These are phyloP conservation scores for Chelonia mydas DNA, from an alignment of 2,797 vertebrate species.

Conservation along the genomic window DNA sequence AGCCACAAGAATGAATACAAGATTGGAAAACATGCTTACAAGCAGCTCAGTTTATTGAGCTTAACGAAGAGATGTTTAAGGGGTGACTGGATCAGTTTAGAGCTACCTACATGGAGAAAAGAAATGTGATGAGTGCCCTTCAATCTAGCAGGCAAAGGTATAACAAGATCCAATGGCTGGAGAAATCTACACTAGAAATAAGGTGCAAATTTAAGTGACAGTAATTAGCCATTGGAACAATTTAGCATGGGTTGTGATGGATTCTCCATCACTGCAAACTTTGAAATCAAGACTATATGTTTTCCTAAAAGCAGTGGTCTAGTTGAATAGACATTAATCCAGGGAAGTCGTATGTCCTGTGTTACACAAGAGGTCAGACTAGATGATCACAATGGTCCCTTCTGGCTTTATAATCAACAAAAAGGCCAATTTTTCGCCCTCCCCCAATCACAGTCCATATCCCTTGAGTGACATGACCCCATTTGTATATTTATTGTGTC, in stretches of 20 bases:
- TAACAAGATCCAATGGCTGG: neutral
- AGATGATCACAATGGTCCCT: neutral
- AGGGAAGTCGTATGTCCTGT: neutral
- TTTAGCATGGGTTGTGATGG: neutral
- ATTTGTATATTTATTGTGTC: neutral
- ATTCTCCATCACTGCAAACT: neutral
- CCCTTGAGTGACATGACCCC: neutral
- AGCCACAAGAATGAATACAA: neutral
- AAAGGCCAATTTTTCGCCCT: neutral
- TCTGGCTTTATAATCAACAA: neutral
- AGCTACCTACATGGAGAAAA: neutral
- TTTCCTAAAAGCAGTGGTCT: neutral
- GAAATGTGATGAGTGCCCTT: neutral
- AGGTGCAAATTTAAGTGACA: neutral
- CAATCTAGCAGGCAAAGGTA: neutral
- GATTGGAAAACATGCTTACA: neutral
- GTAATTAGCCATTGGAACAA: neutral
- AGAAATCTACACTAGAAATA: neutral
- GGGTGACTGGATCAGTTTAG: neutral
- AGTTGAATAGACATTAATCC: neutral
- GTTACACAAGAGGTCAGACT: neutral
- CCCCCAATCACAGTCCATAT: slow-evolving; percentile 9
- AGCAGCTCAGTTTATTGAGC: neutral
- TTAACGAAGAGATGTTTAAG: neutral
- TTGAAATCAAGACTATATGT: neutral